Evolutionary conservation across 2,888 invertebrate genomes (phyloP).

Genomic region (Argyresthia albistria): DNA sequence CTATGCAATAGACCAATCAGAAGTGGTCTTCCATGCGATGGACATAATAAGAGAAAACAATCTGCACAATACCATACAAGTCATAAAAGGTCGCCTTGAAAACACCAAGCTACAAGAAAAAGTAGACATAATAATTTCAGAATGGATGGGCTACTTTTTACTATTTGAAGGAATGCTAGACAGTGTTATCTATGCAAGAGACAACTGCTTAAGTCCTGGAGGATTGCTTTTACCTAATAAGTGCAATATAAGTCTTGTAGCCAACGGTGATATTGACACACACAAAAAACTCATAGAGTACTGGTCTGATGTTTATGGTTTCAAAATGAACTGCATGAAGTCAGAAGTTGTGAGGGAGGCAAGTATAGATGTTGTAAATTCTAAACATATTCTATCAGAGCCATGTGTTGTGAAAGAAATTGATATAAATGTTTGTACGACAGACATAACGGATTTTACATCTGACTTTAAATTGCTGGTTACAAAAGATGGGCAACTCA

Average conservation of each 20-base stretch:
- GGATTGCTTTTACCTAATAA: conserved; percentile 88
- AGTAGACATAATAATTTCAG: conserved; percentile 94
- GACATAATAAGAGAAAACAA: conserved; percentile 93
- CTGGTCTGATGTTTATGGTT: conserved; percentile 96
- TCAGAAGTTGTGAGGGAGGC: conserved; percentile 85
- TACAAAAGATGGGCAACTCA: conserved; percentile 77
- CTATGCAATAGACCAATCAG: conserved; percentile 95
- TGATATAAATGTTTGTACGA: conserved; percentile 82
- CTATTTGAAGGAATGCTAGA: conserved; percentile 98
- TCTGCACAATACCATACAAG: conserved; percentile 78
- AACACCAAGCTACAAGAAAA: conserved; percentile 84
- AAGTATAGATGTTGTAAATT: conserved; percentile 60
- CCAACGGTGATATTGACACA: conserved; percentile 82
- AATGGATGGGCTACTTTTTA: conserved; percentile 99
- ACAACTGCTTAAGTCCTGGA: conserved; percentile 81
- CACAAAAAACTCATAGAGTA: conserved; percentile 83
- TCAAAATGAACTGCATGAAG: conserved; percentile 93
- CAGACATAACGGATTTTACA: conserved; percentile 80
- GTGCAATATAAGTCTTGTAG: conserved; percentile 86
- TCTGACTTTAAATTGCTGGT: conserved; percentile 79
- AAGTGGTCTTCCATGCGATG: conserved; percentile 95
- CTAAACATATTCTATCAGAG: conserved; percentile 77
- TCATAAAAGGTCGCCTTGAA: conserved; percentile 90
- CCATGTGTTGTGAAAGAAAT: conserved; percentile 78
- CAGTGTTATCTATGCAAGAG: conserved; percentile 90